Base-by-base conservation (phyloP, 2,888 invertebrate species). In the Melinaea menophilus region DNA sequence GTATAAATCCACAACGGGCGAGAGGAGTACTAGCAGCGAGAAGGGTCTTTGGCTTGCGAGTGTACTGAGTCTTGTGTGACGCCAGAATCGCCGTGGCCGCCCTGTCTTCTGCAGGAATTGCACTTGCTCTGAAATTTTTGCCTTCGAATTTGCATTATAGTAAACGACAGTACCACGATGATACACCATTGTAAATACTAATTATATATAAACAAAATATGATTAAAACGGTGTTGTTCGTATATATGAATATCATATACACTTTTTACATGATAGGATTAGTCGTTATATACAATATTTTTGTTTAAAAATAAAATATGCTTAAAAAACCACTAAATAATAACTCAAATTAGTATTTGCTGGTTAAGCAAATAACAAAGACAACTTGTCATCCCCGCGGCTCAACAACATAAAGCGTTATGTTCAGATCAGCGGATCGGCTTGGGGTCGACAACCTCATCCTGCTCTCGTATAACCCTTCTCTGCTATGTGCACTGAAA, bases 371-470 rank as follows among this genome's bases (percentile, higher is more conserved):
- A 7, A 37, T 37, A 37, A 37, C 37, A 37, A 48, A n/a, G 2
- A n/a, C 5, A 98, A 98, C 85, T 92, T 98, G 69, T 97, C 97
- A 33, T 97, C 97, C 75, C 98, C 98, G 0, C 95, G 96, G 69
- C 90, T 98, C 64, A 98, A 97, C 91, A 98, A 97, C 87, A 96
- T 97, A n/a, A n/a, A n/a, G n/a, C n/a, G n/a, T n/a, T n/a, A n/a
- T n/a, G n/a, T n/a, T n/a, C n/a, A n/a, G n/a, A n/a, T n/a, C n/a
- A n/a, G n/a, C n/a, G n/a, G n/a, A n/a, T n/a, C n/a, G n/a, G n/a
- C n/a, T n/a, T 67, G 97, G 97, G 4, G 91, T 97, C 64, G 97
- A 97, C 88, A 94, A 95, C 79, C 94, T 95, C n/a, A 94, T 94
- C 2, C 85, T 96, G 61, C 93, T 94, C 2, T 92, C 93, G 54